A percentile compares a stretch with the other conserved stretches of the same genome.
These are phyloP conservation scores for Microcebus murinus DNA, from an alignment of 2,113 vertebrate genomes.

Conservation along the genomic window DNA sequence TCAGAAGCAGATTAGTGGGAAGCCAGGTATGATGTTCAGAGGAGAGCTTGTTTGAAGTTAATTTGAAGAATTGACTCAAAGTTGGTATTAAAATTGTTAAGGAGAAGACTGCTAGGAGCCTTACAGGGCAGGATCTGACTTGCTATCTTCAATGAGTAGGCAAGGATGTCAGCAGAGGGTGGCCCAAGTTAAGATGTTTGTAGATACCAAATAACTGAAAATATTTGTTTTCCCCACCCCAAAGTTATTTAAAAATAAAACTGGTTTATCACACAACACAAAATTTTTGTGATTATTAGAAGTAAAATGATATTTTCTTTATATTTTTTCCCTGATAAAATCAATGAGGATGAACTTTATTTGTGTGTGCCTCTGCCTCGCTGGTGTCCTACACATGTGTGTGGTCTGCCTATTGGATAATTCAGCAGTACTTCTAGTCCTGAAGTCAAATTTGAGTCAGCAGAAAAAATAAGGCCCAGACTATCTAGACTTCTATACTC, in stretches of 20 bases:
- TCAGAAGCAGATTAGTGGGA: background rate
- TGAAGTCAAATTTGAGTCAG: background rate
- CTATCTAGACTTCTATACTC: background rate
- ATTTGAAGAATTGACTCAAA: background rate
- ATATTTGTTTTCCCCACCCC: background rate
- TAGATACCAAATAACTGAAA: background rate
- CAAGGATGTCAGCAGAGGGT: background rate
- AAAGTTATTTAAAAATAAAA: conserved; percentile 1
- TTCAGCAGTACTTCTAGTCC: background rate
- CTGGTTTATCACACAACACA: background rate
- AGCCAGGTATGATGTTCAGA: background rate
- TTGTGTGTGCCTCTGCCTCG: background rate
- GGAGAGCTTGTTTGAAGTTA: background rate
- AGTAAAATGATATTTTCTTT: background rate
- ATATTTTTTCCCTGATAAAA: background rate
- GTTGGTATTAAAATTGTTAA: background rate
- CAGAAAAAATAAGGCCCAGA: background rate
- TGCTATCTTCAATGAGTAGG: background rate
- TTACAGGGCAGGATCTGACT: background rate
- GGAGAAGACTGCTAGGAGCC: background rate
- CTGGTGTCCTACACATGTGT: background rate
- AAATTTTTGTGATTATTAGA: background rate
- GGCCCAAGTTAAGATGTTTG: background rate
- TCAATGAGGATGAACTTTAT: background rate
- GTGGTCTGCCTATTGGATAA: background rate